Base-by-base conservation (phyloP, 2,113 vertebrate species). In the Hypocryptadius cinnamomeus region DNA sequence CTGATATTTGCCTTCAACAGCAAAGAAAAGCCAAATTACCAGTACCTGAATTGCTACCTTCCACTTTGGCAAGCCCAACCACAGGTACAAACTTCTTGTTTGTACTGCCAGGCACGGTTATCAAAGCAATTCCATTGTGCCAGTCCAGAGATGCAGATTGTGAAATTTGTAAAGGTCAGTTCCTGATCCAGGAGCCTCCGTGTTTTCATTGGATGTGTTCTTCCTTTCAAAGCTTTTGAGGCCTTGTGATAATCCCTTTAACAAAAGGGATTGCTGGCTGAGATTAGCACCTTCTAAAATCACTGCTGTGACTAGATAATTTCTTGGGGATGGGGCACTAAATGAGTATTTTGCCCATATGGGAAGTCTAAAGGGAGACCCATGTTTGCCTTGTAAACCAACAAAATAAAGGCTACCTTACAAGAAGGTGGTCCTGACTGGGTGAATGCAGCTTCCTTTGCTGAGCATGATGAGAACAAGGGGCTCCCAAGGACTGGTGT, bases 91-190 rank as follows among this genome's bases (percentile, higher is more conserved):
- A 56, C 39, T 24, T 56, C 6, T 28, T 33, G 39, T 61, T 61
- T 61, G 25, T 61, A n/a, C 9, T 72, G 65, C 39, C 56, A 63
- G 22, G 51, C 48, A 60, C 31, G 60, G 54, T 64, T 89, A 86
- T 83, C 85, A 92, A 85, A 91, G 68, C 54, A 83, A 70, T 85
- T 50, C 30, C 35, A 77, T 11, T 18, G 53, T 66, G 31, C 71
- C 81, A 57, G 74, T 5, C 48, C 15, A 2, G 72, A 87, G 56
- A 56, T 53, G 45, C 44, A 78, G 64, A 44, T 23, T 66, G 39
- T 74, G 81, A 93, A 78, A 92, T 20, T 14, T 6, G 8, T 59
- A 80, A 95, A 95, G 91, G 90, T 87, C 94, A 94, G 44, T 70
- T 94, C 87, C 93, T 87, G 47, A 63, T 66, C 42, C 79, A 64